phyloP scores from a whole-genome alignment of 1,140 invertebrate species.

The Planococcus citri region DNA sequence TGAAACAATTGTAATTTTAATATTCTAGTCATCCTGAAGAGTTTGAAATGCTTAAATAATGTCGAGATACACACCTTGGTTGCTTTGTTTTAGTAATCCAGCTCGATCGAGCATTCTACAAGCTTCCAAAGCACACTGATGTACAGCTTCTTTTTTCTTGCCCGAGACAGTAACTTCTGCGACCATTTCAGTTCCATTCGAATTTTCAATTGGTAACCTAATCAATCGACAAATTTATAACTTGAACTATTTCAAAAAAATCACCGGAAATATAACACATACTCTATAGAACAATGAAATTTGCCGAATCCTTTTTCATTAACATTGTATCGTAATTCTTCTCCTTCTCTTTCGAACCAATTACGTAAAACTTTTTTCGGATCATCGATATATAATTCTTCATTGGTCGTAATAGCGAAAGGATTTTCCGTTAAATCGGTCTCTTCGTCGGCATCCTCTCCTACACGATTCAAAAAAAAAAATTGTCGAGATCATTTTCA shows the following conservation, averaged over 20 bases:
- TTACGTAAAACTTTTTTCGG: slow-evolving; percentile 88
- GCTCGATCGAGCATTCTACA: slow-evolving; percentile 74
- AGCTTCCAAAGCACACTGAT: slow-evolving; percentile 87
- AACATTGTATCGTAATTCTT: slow-evolving; percentile 61
- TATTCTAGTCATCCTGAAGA: no score
- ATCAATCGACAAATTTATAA: slow-evolving; percentile 25
- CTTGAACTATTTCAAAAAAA: not conserved
- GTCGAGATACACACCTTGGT: slow-evolving; percentile 22
- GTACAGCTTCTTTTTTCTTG: slow-evolving; percentile 88
- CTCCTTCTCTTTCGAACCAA: slow-evolving; percentile 90
- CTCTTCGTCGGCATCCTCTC: slow-evolving; percentile 80
- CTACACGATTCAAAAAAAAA: slow-evolving; percentile 34
- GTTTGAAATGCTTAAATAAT: not conserved
- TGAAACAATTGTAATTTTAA: slow-evolving; percentile 24
- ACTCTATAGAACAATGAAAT: slow-evolving; percentile 54
- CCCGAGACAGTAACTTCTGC: slow-evolving; percentile 78
- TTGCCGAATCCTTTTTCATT: slow-evolving; percentile 68
- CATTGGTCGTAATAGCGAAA: slow-evolving; percentile 63
- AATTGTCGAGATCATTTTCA: slow-evolving; percentile 1
- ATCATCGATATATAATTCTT: slow-evolving; percentile 82
- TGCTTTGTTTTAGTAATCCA: slow-evolving; percentile 25
- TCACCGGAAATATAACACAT: slow-evolving; percentile 30
- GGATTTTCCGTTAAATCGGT: slow-evolving; percentile 69
- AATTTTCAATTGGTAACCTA: slow-evolving; percentile 67
- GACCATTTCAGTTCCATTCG: slow-evolving; percentile 53